phyloP scores from a whole-genome alignment of 2,888 invertebrate genomes.

The Carpatolechia fugitivella region DNA sequence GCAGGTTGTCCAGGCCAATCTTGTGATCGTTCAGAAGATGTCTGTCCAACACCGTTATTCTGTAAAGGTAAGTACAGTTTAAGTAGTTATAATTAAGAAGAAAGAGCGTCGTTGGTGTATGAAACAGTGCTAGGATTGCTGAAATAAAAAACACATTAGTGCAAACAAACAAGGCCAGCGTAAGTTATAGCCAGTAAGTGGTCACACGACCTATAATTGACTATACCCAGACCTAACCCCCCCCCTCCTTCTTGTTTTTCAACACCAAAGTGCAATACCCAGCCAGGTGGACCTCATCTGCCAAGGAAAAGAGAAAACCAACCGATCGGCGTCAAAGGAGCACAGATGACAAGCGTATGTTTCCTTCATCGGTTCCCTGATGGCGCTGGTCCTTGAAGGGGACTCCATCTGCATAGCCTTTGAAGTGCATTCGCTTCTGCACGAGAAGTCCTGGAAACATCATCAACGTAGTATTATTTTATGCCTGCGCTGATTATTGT shows the following conservation, averaged over 20 bases:
- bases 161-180: too few species aligned
- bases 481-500: too few species aligned
- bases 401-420: slow-evolving; percentile 41
- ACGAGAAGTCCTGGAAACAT: slow-evolving; percentile 37
- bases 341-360: slow-evolving; percentile 60
- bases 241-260: too few species aligned
- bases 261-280: too few species aligned
- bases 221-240: too few species aligned
- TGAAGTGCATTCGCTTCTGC: slow-evolving; percentile 50
- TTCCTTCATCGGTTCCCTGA: slow-evolving; percentile 38
- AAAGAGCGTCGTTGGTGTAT: background rate
- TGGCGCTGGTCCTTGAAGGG: slow-evolving; percentile 22
- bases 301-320: too few species aligned
- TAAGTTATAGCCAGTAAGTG: too few species aligned
- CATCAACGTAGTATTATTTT: background rate
- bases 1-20: slow-evolving; percentile 57
- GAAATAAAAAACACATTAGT: too few species aligned
- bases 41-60: slow-evolving; percentile 66
- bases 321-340: slow-evolving; percentile 64
- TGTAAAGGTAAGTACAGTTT: slow-evolving; percentile 29
- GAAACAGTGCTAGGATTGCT: too few species aligned
- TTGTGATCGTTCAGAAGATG: slow-evolving; percentile 66
- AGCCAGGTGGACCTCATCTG: too few species aligned
- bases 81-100: too few species aligned
- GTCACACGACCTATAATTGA: too few species aligned